Conservation (phyloP, 1,140 invertebrate species). For the Trinorchestia longiramus region DNA sequence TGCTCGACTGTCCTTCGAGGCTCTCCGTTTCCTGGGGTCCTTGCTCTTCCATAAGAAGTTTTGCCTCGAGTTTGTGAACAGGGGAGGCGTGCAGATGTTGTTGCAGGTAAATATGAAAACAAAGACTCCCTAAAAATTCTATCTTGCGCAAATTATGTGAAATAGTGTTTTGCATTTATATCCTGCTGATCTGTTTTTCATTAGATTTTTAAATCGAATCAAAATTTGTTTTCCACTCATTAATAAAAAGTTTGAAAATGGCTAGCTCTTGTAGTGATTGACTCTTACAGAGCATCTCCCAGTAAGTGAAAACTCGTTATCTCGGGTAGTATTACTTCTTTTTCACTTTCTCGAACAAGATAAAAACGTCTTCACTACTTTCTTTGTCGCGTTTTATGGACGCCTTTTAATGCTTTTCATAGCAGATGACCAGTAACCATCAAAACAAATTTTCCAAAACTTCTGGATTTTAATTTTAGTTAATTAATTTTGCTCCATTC, state of each 20-base stretch:
- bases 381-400: too few species aligned
- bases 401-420: too few species aligned
- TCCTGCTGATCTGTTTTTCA: not conserved
- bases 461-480: too few species aligned
- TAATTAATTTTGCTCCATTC: too few species aligned
- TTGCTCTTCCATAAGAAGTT: conserved; percentile 97
- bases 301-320: too few species aligned
- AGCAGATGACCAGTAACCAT: too few species aligned
- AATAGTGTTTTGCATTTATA: not conserved
- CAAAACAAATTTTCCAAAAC: too few species aligned
- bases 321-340: not conserved
- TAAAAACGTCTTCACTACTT: too few species aligned
- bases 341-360: not conserved
- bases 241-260: not conserved
- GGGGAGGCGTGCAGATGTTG: conserved; percentile 80
- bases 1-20: conserved; percentile 93
- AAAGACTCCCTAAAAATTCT: not conserved
- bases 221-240: not conserved
- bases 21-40: conserved; percentile 91
- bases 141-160: not conserved
- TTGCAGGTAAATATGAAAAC: conserved; percentile 60
- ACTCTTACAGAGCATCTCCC: not conserved
- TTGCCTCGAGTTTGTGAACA: conserved; percentile 92
- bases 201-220: not conserved
- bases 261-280: not conserved